phyloP scores from a whole-genome alignment of 2,888 invertebrate genomes.

The Caprella mutica region DNA sequence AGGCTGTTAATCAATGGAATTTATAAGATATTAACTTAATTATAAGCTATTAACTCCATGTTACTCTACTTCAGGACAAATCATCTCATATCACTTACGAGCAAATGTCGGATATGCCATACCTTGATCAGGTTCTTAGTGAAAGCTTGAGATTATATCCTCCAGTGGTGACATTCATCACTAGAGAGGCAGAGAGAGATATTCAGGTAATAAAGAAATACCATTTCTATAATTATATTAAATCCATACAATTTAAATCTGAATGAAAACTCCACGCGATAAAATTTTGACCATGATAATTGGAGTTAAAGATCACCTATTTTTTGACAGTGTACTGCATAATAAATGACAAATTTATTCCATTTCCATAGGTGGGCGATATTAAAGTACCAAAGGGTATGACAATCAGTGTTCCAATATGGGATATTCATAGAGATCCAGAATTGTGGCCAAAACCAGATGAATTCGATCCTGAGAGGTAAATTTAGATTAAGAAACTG shows the following conservation, averaged over 20 bases:
- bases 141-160: conserved; percentile 43
- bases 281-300: no score
- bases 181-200: conserved; percentile 17
- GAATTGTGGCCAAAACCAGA: conserved; percentile 36
- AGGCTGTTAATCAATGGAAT: no score
- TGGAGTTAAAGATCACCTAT: no score
- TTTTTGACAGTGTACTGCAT: no score
- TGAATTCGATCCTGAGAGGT: conserved; percentile 36
- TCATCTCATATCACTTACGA: conserved; percentile 38
- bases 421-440: conserved; percentile 36
- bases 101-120: conserved; percentile 39
- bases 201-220: conserved; percentile 10
- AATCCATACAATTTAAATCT: no score
- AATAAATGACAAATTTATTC: neutral
- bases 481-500: neutral
- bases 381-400: conserved; percentile 34
- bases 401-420: conserved; percentile 34
- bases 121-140: conserved; percentile 42
- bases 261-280: no score
- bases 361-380: conserved; percentile 14
- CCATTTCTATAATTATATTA: neutral
- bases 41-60: no score
- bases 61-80: neutral
- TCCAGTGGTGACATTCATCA: conserved; percentile 35
- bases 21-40: no score